Percentiles rank a stretch among this genome's conserved stretches.
Conservation (phyloP, 2,113 vertebrate species). For the Okapia johnstoni region DNA sequence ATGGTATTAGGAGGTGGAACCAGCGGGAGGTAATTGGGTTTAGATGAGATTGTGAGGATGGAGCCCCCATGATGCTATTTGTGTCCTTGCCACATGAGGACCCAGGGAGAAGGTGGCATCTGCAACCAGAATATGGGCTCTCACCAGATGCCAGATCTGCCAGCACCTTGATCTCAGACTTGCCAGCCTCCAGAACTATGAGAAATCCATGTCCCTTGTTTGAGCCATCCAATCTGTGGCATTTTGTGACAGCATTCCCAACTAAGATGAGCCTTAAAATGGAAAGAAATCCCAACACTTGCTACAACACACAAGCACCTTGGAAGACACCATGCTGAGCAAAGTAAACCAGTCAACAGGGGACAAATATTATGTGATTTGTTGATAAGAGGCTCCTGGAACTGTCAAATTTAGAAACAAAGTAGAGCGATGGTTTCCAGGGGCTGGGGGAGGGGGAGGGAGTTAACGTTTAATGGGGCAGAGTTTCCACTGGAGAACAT, state of each 20-base stretch:
- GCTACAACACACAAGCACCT: neutral
- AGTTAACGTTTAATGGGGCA: neutral
- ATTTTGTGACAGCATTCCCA: neutral
- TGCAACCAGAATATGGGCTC: neutral
- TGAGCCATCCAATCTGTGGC: neutral
- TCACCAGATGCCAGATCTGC: neutral
- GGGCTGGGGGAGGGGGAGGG: neutral
- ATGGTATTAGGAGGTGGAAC: neutral
- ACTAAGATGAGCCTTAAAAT: neutral
- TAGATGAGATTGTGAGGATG: neutral
- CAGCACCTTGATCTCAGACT: neutral
- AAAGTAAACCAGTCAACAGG: neutral
- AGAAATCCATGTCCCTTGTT: neutral
- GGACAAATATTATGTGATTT: neutral
- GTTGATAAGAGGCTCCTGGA: neutral
- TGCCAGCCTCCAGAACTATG: neutral
- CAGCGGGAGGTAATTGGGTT: neutral
- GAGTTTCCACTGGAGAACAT: neutral
- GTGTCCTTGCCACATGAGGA: neutral
- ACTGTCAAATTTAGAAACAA: neutral
- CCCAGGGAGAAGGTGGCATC: neutral
- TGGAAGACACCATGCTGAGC: neutral
- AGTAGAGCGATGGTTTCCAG: neutral
- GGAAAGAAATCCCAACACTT: neutral
- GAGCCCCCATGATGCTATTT: neutral